Base-by-base conservation (phyloP, 1,140 invertebrate genomes). In the Nymphalis io region DNA sequence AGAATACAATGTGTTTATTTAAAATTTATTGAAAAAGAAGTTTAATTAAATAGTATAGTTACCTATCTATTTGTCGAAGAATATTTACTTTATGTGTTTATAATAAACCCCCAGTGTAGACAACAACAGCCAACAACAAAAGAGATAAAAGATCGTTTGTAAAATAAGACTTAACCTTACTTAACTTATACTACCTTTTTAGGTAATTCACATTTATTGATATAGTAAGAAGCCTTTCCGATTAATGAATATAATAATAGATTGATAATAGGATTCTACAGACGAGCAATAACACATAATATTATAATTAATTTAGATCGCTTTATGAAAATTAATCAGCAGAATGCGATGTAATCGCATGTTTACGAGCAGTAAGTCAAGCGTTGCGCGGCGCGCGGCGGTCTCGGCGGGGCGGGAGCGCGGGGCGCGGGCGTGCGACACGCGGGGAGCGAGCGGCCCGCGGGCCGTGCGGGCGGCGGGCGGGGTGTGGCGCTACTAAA, bases 291-390 rank as follows among this genome's bases (percentile, higher is more conserved):
- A 27, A 55, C 15, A 23, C 51, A 10, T 27, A 55, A 55, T 27
- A 55, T 27, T 18, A 27, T 23, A 23, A 55, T 55, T 68, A 42
- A 44, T 57, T 68, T 27, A 55, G 20, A 57, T 59, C 51, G 18
- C 55, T 60, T 70, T 70, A 70, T 65, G 61, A 65, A 64, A 70
- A 70, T 70, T 70, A 70, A 70, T 70, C 61, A 70, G 44, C 62
- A 60, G 38, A 70, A 70, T 70, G 64, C 70, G 63, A 62, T 55
- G 65, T 68, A 63, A 68, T 68, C 64, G 66, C 60, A 73, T 68
- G 60, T 62, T 64, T 39, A 48, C 27, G 23, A 59, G 60, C 60
- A 68, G 23, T 62, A 48, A 70, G 38, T n/a, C 55, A 27, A 33
- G 48, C 42, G 27, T 3, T 15, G 48, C 4, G 58, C 27, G 44